Evolutionary conservation across 2,888 invertebrate genomes (phyloP), one percentile per base, ranked within the genome.

Genomic region (Agriopis leucophaearia): DNA sequence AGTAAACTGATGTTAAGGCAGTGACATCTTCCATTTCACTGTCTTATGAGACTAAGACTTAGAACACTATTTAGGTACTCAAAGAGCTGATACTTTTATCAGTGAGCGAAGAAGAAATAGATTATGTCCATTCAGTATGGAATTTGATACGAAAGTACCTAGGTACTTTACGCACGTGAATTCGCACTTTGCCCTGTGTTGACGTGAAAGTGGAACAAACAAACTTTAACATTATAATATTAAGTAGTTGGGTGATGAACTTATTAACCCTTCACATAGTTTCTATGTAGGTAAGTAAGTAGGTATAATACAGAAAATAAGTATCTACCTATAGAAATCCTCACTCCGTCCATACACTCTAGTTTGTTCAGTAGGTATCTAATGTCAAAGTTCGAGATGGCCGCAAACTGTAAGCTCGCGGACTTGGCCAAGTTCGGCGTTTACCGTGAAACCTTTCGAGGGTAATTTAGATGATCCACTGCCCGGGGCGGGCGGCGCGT

Each of bases 331-430:
- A 40, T 36, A 42, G 12, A 55, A 18, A 18, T 55, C 45, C 57
- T 65, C 16, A 18, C 35, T 70, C 44, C 47, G 55, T 50, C 57
- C 48, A 57, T 50, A 48, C 52, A 69, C 73, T 69, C 66, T 69
- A 83, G 77, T 81, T 81, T 73, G 77, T 76, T 74, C 74, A 76
- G 77, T 76, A 75, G 76, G 76, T 79, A 78, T 78, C 79, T 84
- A 82, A 84, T 84, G 83, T 79, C 80, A 73, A 86, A 86, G 84
- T 87, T 85, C 55, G 72, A 55, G 64, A 63, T 65, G 61, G 66
- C 67, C 69, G 69, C 71, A 71, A 77, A 70, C 64, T 68, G 60
- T 68, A 64, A 72, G 64, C 70, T 68, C 73, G 56, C 45, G 56
- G 73, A 64, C 60, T 70, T 60, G 52, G 68, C 67, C 59, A 79